Evolutionary conservation across 2,888 invertebrate genomes (phyloP), one percentile per base, ranked within the genome.

Genomic region (Andrena trimmerana): DNA sequence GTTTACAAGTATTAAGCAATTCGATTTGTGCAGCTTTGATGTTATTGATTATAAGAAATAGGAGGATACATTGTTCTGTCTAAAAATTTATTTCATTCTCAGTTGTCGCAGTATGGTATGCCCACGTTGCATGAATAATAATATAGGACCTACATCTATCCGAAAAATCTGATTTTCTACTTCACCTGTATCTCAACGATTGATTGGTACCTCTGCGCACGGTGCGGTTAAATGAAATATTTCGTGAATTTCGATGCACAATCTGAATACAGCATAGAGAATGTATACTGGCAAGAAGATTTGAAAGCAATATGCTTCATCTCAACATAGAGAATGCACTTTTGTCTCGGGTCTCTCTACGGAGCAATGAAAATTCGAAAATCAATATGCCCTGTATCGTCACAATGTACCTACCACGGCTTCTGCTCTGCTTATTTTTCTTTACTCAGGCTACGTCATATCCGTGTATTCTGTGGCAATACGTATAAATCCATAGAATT

Each of bases 341-440:
- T 85, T 87, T 83, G 81, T 68, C 67, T 68, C 73, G 72, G 75
- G 73, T 79, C 89, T 79, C 82, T 81, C 69, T n/a, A 54, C 67
- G 72, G 75, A 59, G 78, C 83, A 77, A 87, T 83, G 88, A 88
- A 87, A 87, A 88, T 89, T 89, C 87, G 83, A 87, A 89, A 85
- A 88, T 88, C 88, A 87, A 88, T 88, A 88, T 83, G 52, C 72
- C 33, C 70, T 63, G 74, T 82, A 81, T 80, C 84, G 70, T 88
- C 79, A 72, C 76, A 84, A 87, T 78, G 77, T 80, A 78, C 77
- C 71, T 74, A 73, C 74, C 60, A 65, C 73, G 68, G 24, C 78
- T 78, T 78, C 74, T 69, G 86, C 69, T 78, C 70, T 62, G 66
- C 76, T 80, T 78, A 74, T 73, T 84, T 86, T 74, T 82, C 82